Evolutionary conservation across 2,888 invertebrate genomes (phyloP).

Genomic region (Sarcophaga variegata): DNA sequence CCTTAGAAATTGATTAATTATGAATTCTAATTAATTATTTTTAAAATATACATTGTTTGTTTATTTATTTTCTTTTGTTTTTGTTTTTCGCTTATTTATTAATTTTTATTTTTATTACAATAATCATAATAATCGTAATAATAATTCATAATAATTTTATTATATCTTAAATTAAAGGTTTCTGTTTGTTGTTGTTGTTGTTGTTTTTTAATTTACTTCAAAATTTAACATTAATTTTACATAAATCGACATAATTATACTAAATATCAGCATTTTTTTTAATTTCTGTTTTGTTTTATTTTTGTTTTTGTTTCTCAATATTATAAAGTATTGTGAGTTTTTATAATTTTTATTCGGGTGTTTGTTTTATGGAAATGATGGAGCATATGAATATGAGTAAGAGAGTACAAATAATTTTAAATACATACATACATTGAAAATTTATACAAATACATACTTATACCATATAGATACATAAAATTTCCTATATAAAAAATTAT

Average conservation of each 20-base stretch:
- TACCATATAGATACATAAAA: background rate
- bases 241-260: slow-evolving; percentile 55
- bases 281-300: background rate
- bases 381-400: no score
- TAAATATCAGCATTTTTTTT: slow-evolving; percentile 8
- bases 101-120: slow-evolving; percentile 30
- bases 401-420: slow-evolving; percentile 10
- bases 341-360: background rate
- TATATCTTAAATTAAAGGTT: background rate
- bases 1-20: background rate
- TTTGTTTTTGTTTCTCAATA: slow-evolving; percentile 16
- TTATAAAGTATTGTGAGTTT: background rate
- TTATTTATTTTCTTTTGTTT: slow-evolving; percentile 39
- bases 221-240: slow-evolving; percentile 57
- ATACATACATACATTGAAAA: slow-evolving; percentile 60
- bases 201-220: slow-evolving; percentile 33
- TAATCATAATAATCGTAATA: slow-evolving; percentile 41
- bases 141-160: slow-evolving; percentile 50
- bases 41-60: slow-evolving; percentile 67
- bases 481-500: background rate
- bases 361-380: no score
- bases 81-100: slow-evolving; percentile 28
- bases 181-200: slow-evolving; percentile 20
- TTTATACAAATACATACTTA: slow-evolving; percentile 68
- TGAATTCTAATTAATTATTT: slow-evolving; percentile 55